Evolutionary conservation across 2,888 invertebrate genomes (phyloP).

Genomic region (Coenonympha arcania): DNA sequence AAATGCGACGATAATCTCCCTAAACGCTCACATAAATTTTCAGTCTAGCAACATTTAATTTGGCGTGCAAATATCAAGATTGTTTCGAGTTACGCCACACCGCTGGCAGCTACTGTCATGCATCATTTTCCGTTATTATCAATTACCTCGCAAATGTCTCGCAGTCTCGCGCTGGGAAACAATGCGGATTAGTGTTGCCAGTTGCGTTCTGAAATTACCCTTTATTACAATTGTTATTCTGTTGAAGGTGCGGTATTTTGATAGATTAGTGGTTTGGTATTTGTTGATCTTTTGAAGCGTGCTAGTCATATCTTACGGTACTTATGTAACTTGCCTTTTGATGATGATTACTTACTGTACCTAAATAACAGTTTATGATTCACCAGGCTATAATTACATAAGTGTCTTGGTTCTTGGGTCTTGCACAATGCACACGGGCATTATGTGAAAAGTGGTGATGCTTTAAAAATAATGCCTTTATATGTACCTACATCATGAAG

Average conservation of each 20-base stretch:
- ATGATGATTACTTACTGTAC: no score
- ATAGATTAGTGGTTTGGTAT: background rate
- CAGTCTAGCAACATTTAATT: constrained; percentile 15
- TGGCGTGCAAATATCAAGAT: constrained; percentile 23
- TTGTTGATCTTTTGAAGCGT: background rate
- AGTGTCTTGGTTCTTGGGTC: no score
- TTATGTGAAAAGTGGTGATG: no score
- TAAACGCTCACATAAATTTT: no score
- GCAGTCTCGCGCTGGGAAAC: constrained; percentile 45
- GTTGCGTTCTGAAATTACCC: constrained; percentile 8
- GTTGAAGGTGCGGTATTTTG: constrained; percentile 3
- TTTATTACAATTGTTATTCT: constrained; percentile 5
- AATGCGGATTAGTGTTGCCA: constrained; percentile 38
- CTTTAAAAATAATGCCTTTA: no score
- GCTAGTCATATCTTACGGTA: background rate
- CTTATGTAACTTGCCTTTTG: no score
- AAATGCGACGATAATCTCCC: no score
- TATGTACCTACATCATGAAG: no score
- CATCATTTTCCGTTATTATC: constrained; percentile 69
- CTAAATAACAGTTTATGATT: no score
- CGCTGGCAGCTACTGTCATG: constrained; percentile 69
- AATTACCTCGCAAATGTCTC: constrained; percentile 56
- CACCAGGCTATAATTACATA: no score
- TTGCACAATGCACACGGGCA: no score
- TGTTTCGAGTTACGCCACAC: constrained; percentile 47